Base-by-base conservation (phyloP, 1,140 invertebrate genomes). In the Agrypnia vestita region DNA sequence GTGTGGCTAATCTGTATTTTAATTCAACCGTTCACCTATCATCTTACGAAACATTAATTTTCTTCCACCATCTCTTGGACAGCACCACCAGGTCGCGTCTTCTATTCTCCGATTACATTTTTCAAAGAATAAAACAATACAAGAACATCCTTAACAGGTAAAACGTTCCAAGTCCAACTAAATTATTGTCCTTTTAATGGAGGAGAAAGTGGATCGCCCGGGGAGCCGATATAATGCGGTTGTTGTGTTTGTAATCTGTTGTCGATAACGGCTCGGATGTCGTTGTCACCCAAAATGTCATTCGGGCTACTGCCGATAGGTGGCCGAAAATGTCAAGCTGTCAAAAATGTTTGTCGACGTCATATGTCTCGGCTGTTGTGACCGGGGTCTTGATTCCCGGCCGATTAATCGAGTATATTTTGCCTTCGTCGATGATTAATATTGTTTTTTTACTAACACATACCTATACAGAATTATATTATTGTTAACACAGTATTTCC, bases 221-320 rank as follows among this genome's bases (percentile, higher is more conserved):
- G 4, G 1, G 4, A 59, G 13, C 7, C 46, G 49, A n/a, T 49
- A 76, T 80, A 80, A 80, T 80, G 79, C 73, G 72, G 72, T 80
- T 80, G 56, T 64, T 75, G 61, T 78, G 71, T 78, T 55, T 82
- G 76, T 79, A 78, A 82, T 82, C 80, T 75, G 69, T 79, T 73
- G 80, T 76, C 76, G 80, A 82, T 82, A 82, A 74, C 56, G 59
- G 44, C 46, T 76, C 59, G 62, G 77, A 78, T 82, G 80, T 75
- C 59, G 71, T 44, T 79, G 81, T 82, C 81, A 80, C 78, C 74
- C 78, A 64, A 79, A 80, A 80, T 82, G 81, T 82, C 81, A 80
- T 64, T 25, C 55, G 46, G 56, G 69, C 77, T 78, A 75, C 80
- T 47, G 76, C 17, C 43, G 72, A 44, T 82, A 80, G 81, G 81